Base-by-base conservation (phyloP, 2,888 invertebrate genomes). In the Saturnia japonica region DNA sequence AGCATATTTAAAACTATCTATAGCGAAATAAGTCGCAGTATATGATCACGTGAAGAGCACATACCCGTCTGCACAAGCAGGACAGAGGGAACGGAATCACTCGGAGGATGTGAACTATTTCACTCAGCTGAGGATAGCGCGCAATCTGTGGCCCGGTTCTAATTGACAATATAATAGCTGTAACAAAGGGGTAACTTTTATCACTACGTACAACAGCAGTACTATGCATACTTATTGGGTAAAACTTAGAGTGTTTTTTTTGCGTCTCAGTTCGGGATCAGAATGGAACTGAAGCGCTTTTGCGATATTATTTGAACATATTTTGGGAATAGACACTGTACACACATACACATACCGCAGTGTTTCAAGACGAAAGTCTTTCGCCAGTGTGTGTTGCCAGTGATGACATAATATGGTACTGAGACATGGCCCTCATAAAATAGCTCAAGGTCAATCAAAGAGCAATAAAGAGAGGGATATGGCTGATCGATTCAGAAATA, bases 31-130 rank as follows among this genome's bases (percentile, higher is more conserved):
- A 72, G 72, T 68, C 60, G 60, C 19, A 60, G 43, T 25, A 19
- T 67, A 60, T 57, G 45, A 74, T 79, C 77, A 80, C 77, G 80
- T 72, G 77, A 68, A 69, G 72, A 71, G 57, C 28, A 70, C 67
- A 45, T 51, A 70, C 25, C 72, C 70, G 71, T 68, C 70, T 74
- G 70, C 76, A 76, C 74, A 77, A 77, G 78, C 82, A 88, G 86
- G 85, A 84, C 83, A 81, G 75, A 80, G 85, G 54, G 77, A 74
- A 77, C 82, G 82, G 81, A 82, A 83, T 77, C 74, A 76, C 73
- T 72, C 75, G 80, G 84, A 88, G 91, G 92, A 93, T 87, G 86
- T 90, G 82, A 85, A 77, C 85, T 82, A 92, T 93, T 89, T 83
- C 75, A 78, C 74, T 80, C 81, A 80, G 75, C 82, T 83, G 82